Percentiles rank a stretch among this genome's conserved stretches.
These are phyloP conservation scores for Hololepta plana DNA, from an alignment of 2,888 invertebrate species.

Conservation along the genomic window DNA sequence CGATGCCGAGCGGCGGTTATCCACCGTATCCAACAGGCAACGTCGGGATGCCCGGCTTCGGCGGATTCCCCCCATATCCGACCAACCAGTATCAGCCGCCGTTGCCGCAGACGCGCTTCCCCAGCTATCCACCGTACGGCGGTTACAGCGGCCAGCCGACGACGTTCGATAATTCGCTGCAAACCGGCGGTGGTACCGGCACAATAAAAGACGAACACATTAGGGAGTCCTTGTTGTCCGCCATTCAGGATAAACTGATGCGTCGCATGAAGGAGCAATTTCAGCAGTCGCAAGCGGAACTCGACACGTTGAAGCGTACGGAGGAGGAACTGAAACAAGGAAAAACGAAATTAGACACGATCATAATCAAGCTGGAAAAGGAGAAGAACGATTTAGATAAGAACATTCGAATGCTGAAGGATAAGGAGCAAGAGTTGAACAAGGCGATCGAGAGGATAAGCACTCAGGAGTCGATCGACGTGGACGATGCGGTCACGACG, in stretches of 20 bases:
- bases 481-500: constrained; percentile 93
- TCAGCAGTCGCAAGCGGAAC: constrained; percentile 79
- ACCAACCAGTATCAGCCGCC: constrained; percentile 8
- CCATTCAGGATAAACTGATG: constrained; percentile 86
- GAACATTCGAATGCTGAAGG: constrained; percentile 64
- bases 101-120: background rate
- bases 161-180: constrained; percentile 4
- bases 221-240: constrained; percentile 79
- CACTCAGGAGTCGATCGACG: constrained; percentile 67
- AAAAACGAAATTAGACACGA: constrained; percentile 60
- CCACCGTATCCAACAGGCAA: constrained; percentile 33
- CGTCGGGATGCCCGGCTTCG: constrained; percentile 18
- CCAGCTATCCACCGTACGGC: too few relatives aligned
- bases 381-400: constrained; percentile 68
- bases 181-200: constrained; percentile 31
- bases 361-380: constrained; percentile 55
- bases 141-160: background rate
- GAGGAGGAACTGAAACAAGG: constrained; percentile 76
- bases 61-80: constrained; percentile 30
- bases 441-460: constrained; percentile 59
- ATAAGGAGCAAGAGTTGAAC: constrained; percentile 74
- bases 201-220: constrained; percentile 95
- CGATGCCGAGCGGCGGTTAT: too few relatives aligned
- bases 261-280: constrained; percentile 76
- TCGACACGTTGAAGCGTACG: constrained; percentile 73